phyloP scores from a whole-genome alignment of 2,113 vertebrate genomes.

The Tenebrosternarchus preto region DNA sequence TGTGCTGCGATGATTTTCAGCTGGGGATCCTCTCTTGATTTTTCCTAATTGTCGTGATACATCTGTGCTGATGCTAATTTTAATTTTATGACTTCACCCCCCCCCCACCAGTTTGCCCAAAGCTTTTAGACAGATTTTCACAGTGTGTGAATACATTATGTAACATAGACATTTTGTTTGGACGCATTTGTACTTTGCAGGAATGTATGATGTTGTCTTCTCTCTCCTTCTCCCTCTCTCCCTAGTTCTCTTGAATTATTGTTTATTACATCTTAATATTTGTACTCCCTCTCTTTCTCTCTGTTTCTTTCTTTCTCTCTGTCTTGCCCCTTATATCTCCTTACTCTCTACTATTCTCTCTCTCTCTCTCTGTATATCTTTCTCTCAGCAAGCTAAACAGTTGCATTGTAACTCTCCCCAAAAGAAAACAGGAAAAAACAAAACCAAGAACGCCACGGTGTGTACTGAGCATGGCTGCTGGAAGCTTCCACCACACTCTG shows the following conservation, averaged over 20 bases:
- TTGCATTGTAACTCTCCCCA: too few species aligned
- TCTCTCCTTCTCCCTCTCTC: neutral
- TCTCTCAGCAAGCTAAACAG: neutral
- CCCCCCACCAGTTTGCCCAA: neutral
- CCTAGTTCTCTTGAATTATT: neutral
- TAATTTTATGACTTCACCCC: neutral
- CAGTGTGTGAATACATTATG: too few species aligned
- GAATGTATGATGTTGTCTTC: neutral
- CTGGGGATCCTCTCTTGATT: neutral
- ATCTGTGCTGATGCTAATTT: constrained; percentile 12
- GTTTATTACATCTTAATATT: neutral
- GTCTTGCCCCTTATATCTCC: neutral
- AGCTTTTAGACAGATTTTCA: neutral
- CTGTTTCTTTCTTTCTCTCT: neutral
- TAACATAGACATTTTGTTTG: neutral
- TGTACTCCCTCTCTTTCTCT: neutral
- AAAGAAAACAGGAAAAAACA: too few species aligned
- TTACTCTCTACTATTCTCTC: constrained; percentile 10
- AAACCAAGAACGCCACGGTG: neutral
- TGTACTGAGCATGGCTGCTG: neutral
- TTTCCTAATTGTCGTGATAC: neutral
- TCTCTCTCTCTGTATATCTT: neutral
- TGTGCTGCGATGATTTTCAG: neutral
- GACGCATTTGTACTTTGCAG: neutral
- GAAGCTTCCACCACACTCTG: too few species aligned